Evolutionary conservation across 2,888 invertebrate genomes (phyloP).

Genomic region (Meganola albula): DNA sequence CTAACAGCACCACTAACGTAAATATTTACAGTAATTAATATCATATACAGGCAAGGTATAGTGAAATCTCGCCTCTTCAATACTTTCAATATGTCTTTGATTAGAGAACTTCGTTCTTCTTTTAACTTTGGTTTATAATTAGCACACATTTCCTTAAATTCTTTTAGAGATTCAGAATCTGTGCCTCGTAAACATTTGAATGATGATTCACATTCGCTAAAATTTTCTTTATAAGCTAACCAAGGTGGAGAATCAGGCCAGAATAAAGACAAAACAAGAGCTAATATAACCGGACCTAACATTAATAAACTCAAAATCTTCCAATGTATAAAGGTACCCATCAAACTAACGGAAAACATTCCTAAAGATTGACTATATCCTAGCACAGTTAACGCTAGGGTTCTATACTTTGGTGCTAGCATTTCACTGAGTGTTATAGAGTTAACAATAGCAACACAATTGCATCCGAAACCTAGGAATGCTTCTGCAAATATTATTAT

Average conservation of each 20-base stretch:
- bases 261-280: conserved; percentile 4
- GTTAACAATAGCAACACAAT: conserved; percentile 18
- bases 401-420: conserved; percentile 20
- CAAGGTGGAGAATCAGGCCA: conserved; percentile 26
- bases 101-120: neutral
- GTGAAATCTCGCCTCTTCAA: conserved; percentile 1
- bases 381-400: conserved; percentile 13
- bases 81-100: no score
- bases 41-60: neutral
- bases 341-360: neutral
- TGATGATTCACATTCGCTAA: conserved; percentile 13
- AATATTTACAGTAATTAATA: conserved; percentile 1
- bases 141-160: conserved; percentile 6
- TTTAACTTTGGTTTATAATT: conserved; percentile 2
- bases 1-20: neutral
- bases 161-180: conserved; percentile 7
- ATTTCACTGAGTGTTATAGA: conserved; percentile 23
- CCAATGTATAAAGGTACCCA: conserved; percentile 7
- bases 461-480: conserved; percentile 19
- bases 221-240: conserved; percentile 21
- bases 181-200: conserved; percentile 14
- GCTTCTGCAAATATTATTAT: neutral
- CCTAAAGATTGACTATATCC: conserved; percentile 15
- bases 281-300: neutral
- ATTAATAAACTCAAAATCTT: conserved; percentile 1